Conservation (phyloP, 2,797 vertebrate species). For the Parauchenoglanis ngamensis region DNA sequence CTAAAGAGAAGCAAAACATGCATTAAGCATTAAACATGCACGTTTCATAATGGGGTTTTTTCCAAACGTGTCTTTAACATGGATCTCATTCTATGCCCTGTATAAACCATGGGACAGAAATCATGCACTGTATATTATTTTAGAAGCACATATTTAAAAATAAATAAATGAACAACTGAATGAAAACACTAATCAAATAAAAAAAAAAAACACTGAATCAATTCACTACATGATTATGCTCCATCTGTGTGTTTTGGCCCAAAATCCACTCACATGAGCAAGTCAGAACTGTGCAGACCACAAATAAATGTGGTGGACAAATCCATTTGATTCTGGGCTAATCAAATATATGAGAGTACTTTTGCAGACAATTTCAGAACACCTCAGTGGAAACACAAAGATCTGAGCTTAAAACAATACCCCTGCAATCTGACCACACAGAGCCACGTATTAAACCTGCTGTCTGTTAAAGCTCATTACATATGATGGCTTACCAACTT, state of each 20-base stretch:
- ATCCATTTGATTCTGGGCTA: neutral
- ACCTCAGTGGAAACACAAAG: slow-evolving; percentile 21
- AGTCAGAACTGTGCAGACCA: slow-evolving; percentile 16
- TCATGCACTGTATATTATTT: neutral
- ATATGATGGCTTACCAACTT: slow-evolving; percentile 26
- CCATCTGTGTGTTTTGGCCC: slow-evolving; percentile 27
- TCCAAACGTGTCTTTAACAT: neutral
- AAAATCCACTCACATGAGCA: neutral
- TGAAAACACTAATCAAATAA: slow-evolving; percentile 24
- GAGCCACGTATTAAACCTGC: slow-evolving; percentile 16
- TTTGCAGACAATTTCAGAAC: slow-evolving; percentile 20
- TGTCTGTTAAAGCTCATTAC: slow-evolving; percentile 29
- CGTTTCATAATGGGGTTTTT: neutral
- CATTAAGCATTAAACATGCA: neutral
- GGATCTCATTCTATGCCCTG: neutral
- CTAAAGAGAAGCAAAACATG: neutral
- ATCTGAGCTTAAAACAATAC: slow-evolving; percentile 16
- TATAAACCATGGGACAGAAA: neutral
- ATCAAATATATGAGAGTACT: slow-evolving; percentile 13
- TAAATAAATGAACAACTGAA: slow-evolving; percentile 7
- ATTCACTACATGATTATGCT: slow-evolving; percentile 15
- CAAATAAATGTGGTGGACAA: slow-evolving; percentile 12
- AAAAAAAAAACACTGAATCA: slow-evolving; percentile 11
- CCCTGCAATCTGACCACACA: slow-evolving; percentile 22
- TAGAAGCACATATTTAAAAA: neutral